A percentile compares a stretch with the other conserved stretches of the same genome.
phyloP scores from a whole-genome alignment of 1,140 invertebrate species.

The Piezodorus guildinii region DNA sequence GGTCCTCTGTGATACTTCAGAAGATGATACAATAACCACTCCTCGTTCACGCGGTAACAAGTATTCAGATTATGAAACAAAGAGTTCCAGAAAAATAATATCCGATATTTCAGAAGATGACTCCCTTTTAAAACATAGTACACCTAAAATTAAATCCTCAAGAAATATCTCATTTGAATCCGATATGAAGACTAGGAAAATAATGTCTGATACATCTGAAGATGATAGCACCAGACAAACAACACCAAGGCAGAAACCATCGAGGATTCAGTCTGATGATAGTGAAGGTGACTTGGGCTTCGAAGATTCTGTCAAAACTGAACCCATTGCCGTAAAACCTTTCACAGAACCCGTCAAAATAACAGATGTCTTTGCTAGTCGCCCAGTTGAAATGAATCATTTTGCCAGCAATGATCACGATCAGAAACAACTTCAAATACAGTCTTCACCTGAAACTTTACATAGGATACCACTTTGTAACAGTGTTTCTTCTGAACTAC shows the following conservation, averaged over 20 bases:
- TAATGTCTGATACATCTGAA: constrained; percentile 47
- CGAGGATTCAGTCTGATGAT: constrained; percentile 46
- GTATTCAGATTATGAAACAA: constrained; percentile 40
- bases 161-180: constrained; percentile 44
- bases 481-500: constrained; percentile 20
- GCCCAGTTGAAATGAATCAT: constrained; percentile 19
- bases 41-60: constrained; percentile 29
- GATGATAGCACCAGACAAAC: constrained; percentile 35
- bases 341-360: neutral
- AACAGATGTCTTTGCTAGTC: constrained; percentile 11
- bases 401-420: constrained; percentile 20
- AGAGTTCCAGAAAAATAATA: constrained; percentile 35
- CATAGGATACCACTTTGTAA: constrained; percentile 25
- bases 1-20: constrained; percentile 47
- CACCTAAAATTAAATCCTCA: constrained; percentile 36
- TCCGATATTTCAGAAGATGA: constrained; percentile 48
- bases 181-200: constrained; percentile 34
- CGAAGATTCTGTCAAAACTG: constrained; percentile 22
- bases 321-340: neutral
- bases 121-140: constrained; percentile 24
- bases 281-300: constrained; percentile 41
- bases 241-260: constrained; percentile 38
- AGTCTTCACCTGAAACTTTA: constrained; percentile 21
- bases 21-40: constrained; percentile 38
- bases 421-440: constrained; percentile 17